Percentiles rank a stretch among this genome's conserved stretches.
Conservation (phyloP, 37 sponge, comb jelly and placozoan species). For the Hormiphora californensis region DNA sequence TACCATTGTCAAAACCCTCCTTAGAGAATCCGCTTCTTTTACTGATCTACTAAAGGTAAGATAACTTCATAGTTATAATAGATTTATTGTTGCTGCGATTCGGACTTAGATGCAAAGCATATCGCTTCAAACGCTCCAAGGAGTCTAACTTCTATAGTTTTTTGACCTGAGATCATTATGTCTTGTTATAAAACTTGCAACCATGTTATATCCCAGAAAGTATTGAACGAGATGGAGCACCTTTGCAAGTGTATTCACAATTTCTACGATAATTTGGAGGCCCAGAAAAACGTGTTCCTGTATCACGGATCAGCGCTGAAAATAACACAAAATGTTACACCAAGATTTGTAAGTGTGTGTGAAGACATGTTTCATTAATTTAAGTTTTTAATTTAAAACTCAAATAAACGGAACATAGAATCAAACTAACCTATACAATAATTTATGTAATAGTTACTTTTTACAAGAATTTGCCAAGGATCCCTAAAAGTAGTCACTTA, state of each 20-base stretch:
- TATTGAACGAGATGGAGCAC: conserved; percentile 13
- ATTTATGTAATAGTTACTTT: neutral
- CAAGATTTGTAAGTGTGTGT: conserved; percentile 20
- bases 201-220: conserved; percentile 27
- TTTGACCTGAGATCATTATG: no score
- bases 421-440: no score
- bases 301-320: conserved; percentile 48
- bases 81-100: no score
- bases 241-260: conserved; percentile 31
- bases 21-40: conserved; percentile 1
- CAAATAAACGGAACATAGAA: no score
- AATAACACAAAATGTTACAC: conserved; percentile 8
- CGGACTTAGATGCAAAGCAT: no score
- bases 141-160: no score
- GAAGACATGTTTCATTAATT: no score
- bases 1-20: conserved; percentile 2
- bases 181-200: no score
- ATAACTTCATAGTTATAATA: no score
- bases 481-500: neutral
- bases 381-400: no score
- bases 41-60: conserved; percentile 35
- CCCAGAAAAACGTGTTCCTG: conserved; percentile 33
- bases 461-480: neutral
- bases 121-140: no score
- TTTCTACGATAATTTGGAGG: conserved; percentile 42